These are phyloP conservation scores for Tinea semifulvella DNA, from an alignment of 2,888 invertebrate genomes.

Conservation along the genomic window DNA sequence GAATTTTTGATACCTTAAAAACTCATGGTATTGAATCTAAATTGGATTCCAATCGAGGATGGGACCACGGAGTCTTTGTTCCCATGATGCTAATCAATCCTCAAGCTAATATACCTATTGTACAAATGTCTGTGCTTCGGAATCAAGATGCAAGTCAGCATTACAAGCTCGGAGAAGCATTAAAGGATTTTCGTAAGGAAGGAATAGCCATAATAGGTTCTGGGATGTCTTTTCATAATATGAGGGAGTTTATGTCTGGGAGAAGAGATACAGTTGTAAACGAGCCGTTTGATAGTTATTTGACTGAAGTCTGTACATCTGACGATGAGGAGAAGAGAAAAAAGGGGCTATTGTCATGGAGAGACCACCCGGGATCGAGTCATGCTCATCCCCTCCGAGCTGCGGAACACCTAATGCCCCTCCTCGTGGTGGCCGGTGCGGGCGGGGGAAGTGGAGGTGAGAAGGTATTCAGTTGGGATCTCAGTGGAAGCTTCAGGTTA, in stretches of 20 bases:
- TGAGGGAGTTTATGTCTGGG: conserved; percentile 42
- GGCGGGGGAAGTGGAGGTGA: conserved; percentile 41
- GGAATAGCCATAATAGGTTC: conserved; percentile 51
- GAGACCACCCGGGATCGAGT: conserved; percentile 39
- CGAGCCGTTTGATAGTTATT: conserved; percentile 47
- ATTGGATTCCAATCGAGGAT: conserved; percentile 47
- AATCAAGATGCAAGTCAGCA: conserved; percentile 47
- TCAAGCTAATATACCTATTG: conserved; percentile 47
- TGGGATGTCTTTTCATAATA: conserved; percentile 59
- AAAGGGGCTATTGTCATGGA: conserved; percentile 38
- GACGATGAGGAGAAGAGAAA: conserved; percentile 33
- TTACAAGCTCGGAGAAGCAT: conserved; percentile 41
- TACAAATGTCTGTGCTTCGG: conserved; percentile 46
- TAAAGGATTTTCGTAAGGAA: conserved; percentile 46
- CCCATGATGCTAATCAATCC: conserved; percentile 59
- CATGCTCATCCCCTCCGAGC: conserved; percentile 47
- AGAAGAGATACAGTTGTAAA: conserved; percentile 37
- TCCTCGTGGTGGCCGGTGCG: conserved; percentile 50
- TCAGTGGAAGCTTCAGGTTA: conserved; percentile 42
- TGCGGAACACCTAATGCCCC: conserved; percentile 56
- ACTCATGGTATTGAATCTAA: conserved; percentile 42
- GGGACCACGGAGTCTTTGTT: conserved; percentile 61
- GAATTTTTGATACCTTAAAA: conserved; percentile 37
- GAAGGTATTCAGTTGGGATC: conserved; percentile 54
- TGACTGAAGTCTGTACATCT: conserved; percentile 41